Evolutionary conservation across 2,888 invertebrate genomes (phyloP).

Genomic region (Thymelicus lineola): DNA sequence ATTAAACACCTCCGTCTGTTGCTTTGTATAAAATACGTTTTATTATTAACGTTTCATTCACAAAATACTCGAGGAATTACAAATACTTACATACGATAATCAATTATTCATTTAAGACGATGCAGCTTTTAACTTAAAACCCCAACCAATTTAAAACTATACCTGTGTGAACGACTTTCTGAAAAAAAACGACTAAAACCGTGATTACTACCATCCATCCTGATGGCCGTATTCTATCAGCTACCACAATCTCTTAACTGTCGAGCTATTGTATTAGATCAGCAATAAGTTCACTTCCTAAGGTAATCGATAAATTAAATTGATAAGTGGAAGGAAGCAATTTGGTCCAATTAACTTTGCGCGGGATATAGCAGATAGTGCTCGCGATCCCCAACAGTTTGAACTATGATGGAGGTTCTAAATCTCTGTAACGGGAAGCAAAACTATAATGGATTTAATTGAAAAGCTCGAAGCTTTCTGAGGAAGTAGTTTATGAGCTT

Average conservation of each 20-base stretch:
- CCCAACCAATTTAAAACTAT: too few relatives aligned
- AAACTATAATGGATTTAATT: conserved; percentile 19
- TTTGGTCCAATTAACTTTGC: conserved; percentile 59
- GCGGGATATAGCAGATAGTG: conserved; percentile 49
- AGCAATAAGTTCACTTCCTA: conserved; percentile 45
- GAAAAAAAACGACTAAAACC: not conserved
- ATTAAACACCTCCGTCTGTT: too few relatives aligned
- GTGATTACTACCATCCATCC: not conserved
- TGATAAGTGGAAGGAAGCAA: conserved; percentile 62
- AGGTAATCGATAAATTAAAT: conserved; percentile 68
- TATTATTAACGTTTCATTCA: too few relatives aligned
- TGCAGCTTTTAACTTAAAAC: too few relatives aligned
- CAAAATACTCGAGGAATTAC: too few relatives aligned
- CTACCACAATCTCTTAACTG: conserved; percentile 17
- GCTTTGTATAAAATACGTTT: too few relatives aligned
- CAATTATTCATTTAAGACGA: too few relatives aligned
- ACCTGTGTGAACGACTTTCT: too few relatives aligned
- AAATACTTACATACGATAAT: too few relatives aligned
- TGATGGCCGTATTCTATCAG: not conserved
- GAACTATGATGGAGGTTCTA: conserved; percentile 26
- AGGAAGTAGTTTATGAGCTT: conserved; percentile 12
- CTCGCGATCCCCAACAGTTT: conserved; percentile 10
- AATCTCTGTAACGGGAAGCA: conserved; percentile 22
- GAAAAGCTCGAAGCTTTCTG: conserved; percentile 8
- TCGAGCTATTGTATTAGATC: conserved; percentile 15